Evolutionary conservation across 2,797 vertebrate genomes (phyloP).

Genomic region (Anguilla marmorata): DNA sequence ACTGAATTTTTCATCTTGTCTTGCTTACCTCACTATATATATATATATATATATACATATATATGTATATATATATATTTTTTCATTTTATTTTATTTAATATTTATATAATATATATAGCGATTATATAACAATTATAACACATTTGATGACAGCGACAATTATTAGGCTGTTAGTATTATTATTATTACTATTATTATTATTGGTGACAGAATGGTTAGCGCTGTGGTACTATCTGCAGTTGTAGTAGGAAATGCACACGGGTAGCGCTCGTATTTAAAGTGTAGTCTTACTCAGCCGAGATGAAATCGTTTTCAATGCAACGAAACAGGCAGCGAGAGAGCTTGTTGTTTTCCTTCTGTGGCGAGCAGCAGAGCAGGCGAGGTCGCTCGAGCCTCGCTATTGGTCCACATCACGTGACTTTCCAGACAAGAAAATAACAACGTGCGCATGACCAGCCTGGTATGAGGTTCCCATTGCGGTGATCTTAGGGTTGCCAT

Average conservation of each 20-base stretch:
- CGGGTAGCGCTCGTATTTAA: neutral
- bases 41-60: neutral
- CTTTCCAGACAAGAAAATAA: conserved; percentile 18
- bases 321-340: neutral
- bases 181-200: neutral
- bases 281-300: neutral
- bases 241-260: neutral
- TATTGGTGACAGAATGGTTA: neutral
- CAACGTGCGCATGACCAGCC: conserved; percentile 15
- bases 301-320: neutral
- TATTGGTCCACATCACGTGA: conserved; percentile 30
- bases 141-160: too few relatives aligned
- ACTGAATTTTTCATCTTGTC: neutral
- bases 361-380: neutral
- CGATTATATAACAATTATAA: neutral
- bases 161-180: neutral
- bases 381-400: neutral
- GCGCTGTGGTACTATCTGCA: neutral
- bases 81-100: too few relatives aligned
- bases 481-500: neutral
- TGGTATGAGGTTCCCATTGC: neutral
- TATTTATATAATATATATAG: neutral
- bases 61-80: neutral
- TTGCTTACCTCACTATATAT: neutral
- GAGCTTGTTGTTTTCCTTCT: conserved; percentile 18